Evolutionary conservation across 2,113 vertebrate species (phyloP).

Genomic region (Antechinus flavipes): DNA sequence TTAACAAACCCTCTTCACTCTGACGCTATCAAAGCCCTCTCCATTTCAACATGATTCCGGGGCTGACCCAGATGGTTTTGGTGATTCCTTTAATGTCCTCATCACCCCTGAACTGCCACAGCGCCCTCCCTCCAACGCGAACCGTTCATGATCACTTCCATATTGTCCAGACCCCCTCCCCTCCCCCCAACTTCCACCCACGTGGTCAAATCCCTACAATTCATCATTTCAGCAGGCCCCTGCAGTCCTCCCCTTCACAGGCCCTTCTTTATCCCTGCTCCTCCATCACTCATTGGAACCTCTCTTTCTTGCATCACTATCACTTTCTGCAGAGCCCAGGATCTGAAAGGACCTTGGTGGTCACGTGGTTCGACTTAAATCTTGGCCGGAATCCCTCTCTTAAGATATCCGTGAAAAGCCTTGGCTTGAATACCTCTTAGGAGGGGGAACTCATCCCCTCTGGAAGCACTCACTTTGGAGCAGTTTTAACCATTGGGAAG

Average conservation of each 20-base stretch:
- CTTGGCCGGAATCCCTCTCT: background rate
- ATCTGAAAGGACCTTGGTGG: background rate
- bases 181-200: background rate
- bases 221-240: background rate
- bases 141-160: background rate
- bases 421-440: background rate
- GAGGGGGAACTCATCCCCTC: background rate
- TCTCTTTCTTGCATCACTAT: background rate
- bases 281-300: background rate
- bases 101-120: background rate
- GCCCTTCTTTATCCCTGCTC: background rate
- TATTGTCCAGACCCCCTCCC: background rate
- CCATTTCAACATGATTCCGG: background rate
- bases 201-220: background rate
- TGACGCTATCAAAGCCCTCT: background rate
- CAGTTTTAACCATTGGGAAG: background rate
- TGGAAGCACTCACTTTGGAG: background rate
- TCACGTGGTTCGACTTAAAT: background rate
- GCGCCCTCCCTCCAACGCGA: background rate
- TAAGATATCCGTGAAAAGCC: background rate
- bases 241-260: background rate
- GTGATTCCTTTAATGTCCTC: background rate
- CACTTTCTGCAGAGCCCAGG: background rate
- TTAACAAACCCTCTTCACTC: background rate
- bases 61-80: background rate